Conservation (phyloP, 2,113 vertebrate genomes). For the Onychorhynchus coronatus region DNA sequence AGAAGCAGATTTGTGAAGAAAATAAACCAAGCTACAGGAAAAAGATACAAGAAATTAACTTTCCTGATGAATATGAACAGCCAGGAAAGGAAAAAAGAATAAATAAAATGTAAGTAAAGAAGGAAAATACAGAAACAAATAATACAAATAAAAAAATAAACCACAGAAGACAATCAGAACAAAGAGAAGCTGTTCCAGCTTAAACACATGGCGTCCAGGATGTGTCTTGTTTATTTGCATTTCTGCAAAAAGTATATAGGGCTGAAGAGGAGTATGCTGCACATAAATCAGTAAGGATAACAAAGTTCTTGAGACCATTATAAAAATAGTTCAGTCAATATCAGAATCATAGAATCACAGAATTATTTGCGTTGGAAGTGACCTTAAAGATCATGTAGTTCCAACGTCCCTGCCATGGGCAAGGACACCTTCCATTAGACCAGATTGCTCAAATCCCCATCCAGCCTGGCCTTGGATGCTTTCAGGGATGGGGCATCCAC, state of each 20-base stretch:
- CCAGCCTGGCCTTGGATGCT: not conserved
- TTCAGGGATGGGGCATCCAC: not conserved
- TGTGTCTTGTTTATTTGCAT: not conserved
- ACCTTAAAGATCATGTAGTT: not conserved
- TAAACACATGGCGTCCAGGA: not conserved
- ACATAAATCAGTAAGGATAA: not conserved
- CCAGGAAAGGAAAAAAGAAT: not conserved
- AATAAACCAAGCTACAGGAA: not conserved
- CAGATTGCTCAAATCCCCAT: not conserved
- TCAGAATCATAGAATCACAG: not conserved
- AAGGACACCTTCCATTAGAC: not conserved
- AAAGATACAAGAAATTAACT: not conserved
- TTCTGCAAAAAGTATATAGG: not conserved
- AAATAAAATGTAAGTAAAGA: not conserved
- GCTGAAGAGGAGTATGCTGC: not conserved
- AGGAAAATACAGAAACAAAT: not conserved
- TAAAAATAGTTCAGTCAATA: not conserved
- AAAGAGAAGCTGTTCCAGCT: not conserved
- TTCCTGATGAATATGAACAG: not conserved
- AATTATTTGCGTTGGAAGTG: not conserved
- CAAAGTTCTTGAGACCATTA: not conserved
- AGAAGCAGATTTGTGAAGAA: not conserved
- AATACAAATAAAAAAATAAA: not conserved
- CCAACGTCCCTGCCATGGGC: not conserved
- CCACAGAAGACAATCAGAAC: not conserved